Evolutionary conservation across 2,797 vertebrate genomes (phyloP), one percentile per base, ranked within the genome.

Genomic region (Microchirus variegatus): DNA sequence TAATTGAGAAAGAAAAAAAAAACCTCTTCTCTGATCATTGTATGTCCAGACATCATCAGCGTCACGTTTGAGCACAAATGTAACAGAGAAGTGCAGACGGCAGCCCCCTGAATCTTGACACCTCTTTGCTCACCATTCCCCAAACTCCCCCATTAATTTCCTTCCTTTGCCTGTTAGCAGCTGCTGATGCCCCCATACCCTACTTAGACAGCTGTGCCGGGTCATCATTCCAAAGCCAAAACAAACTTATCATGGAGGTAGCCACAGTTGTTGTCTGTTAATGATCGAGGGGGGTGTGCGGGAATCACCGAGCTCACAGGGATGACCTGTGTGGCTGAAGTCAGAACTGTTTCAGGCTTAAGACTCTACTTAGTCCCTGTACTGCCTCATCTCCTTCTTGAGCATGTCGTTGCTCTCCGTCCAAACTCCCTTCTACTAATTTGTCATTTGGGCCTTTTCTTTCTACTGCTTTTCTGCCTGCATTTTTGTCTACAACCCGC

Each of bases 191-290:
- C 82, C 36, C 90, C 87, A 80, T 77, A 66, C 73, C 84, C 91
- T 88, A 78, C 90, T 43, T 85, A 42, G 70, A 93, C 94, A 96
- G 93, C 94, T 96, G 94, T 91, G 63, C 0, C 63, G 64, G 67
- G 87, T 76, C 89, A 87, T 83, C 78, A 75, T 91, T 86, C 90
- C 85, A 70, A 77, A 87, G 88, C 86, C 88, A 84, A 85, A 86
- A 87, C 86, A 91, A 91, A 91, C 84, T 61, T 74, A 67, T 70
- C 80, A 46, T 48, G 73, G 74, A 82, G 70, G 76, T 73, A 75
- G 67, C 71, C 64, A 67, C 80, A 62, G 69, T 59, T 78, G 75
- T 72, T 80, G 81, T 66, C 71, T 76, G 65, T 68, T 82, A 76
- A 79, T 79, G 77, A 80, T 76, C 49, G 57, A 40, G 51, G 43